Evolutionary conservation across 2,888 invertebrate species (phyloP).

Genomic region (Drosophila hamatofila): DNA sequence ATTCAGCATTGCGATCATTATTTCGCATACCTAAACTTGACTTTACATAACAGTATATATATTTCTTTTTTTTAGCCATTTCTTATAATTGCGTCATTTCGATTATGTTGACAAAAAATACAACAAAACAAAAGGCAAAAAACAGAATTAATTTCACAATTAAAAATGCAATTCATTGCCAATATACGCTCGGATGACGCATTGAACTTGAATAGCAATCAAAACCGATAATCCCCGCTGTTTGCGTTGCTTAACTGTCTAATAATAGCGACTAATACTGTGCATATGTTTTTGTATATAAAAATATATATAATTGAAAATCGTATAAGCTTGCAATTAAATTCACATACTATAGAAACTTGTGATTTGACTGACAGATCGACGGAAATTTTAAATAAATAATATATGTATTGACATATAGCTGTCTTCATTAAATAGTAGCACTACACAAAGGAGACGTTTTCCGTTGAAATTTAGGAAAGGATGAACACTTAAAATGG

Average conservation of each 20-base stretch:
- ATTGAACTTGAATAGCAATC: constrained; percentile 41
- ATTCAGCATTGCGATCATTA: not conserved
- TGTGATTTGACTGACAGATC: not conserved
- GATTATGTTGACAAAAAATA: not conserved
- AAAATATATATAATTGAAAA: constrained; percentile 18
- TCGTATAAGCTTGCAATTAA: constrained; percentile 25
- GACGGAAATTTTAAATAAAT: not conserved
- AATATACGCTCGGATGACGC: constrained; percentile 5
- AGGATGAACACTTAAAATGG: too few species aligned
- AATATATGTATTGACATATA: not conserved
- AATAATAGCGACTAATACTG: constrained; percentile 24
- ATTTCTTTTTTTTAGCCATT: constrained; percentile 24
- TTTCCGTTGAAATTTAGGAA: too few species aligned
- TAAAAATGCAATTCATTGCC: constrained; percentile 7
- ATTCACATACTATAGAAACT: not conserved
- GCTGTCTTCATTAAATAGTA: too few species aligned
- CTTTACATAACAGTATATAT: constrained; percentile 39
- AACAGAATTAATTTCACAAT: not conserved
- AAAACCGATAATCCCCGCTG: constrained; percentile 8
- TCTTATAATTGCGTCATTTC: constrained; percentile 9
- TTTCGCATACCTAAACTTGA: not conserved
- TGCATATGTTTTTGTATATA: not conserved
- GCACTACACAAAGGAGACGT: too few species aligned
- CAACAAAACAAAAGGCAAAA: not conserved
- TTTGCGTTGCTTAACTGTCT: not conserved